Evolutionary conservation across 1,140 invertebrate species (phyloP).

Genomic region (Cataglyphis hispanica): DNA sequence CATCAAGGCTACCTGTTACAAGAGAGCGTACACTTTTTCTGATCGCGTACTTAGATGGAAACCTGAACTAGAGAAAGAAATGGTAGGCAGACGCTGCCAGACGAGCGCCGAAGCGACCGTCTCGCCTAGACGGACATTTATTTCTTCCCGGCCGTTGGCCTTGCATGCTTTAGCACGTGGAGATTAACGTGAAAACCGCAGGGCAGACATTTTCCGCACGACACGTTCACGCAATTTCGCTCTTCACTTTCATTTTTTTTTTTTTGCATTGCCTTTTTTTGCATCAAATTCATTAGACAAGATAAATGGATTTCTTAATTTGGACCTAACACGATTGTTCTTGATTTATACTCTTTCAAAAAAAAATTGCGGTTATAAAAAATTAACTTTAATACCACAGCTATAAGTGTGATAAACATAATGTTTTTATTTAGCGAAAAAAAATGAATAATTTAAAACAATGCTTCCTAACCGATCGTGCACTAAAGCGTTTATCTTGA

Average conservation of each 20-base stretch:
- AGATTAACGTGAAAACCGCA: constrained; percentile 54
- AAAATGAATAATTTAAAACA: not conserved
- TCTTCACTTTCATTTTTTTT: not conserved
- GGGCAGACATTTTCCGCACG: constrained; percentile 37
- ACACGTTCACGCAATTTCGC: not conserved
- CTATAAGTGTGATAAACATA: not conserved
- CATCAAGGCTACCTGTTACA: constrained; percentile 52
- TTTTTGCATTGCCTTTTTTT: not conserved
- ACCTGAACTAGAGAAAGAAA: constrained; percentile 56
- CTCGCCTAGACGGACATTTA: constrained; percentile 45
- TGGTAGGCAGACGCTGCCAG: not conserved
- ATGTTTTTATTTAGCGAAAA: not conserved
- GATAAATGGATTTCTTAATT: not conserved
- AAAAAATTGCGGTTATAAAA: not conserved
- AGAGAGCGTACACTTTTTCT: constrained; percentile 6
- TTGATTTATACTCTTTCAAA: not conserved
- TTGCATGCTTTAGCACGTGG: constrained; percentile 9
- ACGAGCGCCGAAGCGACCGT: constrained; percentile 30
- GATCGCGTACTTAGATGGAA: constrained; percentile 44
- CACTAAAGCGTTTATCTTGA: not conserved
- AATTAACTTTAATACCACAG: not conserved
- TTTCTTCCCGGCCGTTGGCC: constrained; percentile 24
- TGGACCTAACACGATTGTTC: not conserved
- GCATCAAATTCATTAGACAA: not conserved
- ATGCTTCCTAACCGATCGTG: not conserved